Conservation (phyloP, 2,888 invertebrate genomes). For the Nycteola revayana region DNA sequence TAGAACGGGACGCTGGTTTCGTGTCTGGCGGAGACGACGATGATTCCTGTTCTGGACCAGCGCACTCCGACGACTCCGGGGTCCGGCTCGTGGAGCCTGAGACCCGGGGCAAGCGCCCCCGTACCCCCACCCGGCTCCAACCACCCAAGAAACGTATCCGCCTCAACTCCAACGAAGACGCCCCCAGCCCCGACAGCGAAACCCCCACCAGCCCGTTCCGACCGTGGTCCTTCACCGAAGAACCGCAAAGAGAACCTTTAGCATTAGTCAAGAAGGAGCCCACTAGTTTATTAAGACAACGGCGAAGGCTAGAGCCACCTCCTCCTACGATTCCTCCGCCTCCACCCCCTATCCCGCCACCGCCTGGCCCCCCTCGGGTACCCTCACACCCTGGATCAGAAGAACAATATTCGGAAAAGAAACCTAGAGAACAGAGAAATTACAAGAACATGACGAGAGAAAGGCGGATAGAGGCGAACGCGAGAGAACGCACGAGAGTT, state of each 20-base stretch:
- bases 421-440: constrained; percentile 88
- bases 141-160: constrained; percentile 89
- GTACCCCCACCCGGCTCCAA: constrained; percentile 60
- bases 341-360: constrained; percentile 43
- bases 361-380: constrained; percentile 69
- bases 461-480: constrained; percentile 96
- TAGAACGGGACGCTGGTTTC: constrained; percentile 87
- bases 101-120: constrained; percentile 82
- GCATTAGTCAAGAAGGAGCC: constrained; percentile 80
- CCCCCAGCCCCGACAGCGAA: constrained; percentile 66
- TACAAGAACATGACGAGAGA: constrained; percentile 98
- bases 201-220: constrained; percentile 79
- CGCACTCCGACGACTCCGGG: constrained; percentile 78
- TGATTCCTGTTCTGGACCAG: constrained; percentile 79
- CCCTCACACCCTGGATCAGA: constrained; percentile 79
- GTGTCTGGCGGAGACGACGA: constrained; percentile 89
- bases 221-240: constrained; percentile 84
- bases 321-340: constrained; percentile 55
- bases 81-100: constrained; percentile 66
- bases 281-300: constrained; percentile 54
- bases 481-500: constrained; percentile 94
- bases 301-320: constrained; percentile 61
- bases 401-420: constrained; percentile 54
- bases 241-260: constrained; percentile 84
- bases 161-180: constrained; percentile 63